Evolutionary conservation across 1,140 invertebrate genomes (phyloP), one percentile per base, ranked within the genome.

Genomic region (Acromyrmex charruanus): DNA sequence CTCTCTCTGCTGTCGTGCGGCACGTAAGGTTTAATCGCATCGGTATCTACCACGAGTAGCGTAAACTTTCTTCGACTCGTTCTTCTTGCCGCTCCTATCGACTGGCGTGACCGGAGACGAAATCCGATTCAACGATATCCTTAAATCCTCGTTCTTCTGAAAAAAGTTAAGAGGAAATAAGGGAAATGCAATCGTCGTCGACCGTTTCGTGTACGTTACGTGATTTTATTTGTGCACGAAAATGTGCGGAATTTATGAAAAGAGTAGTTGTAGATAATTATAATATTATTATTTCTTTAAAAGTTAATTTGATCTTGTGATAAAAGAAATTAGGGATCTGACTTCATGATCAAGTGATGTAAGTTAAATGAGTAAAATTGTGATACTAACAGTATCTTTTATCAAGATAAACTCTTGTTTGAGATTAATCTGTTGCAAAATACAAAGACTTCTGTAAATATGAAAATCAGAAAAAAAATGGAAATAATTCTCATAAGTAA

Each of bases 51-150:
- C 88, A 31, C 89, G 79, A 10, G 88, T 85, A 0, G 86, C 75
- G 44, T 90, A 90, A 44, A 90, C 51, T 80, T 90, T 90, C 61
- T 21, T 85, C 4, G 25, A 18, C 16, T 87, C 86, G 59, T 28
- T 71, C 72, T 85, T 74, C 25, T 39, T 74, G 5, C 16, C 3
- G 9, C 28, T 28, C 39, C 28, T 49, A 55, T 69, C 35, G 53
- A 5, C 44, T 25, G 55, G 39, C 35, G 25, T 49, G n/a, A 44
- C n/a, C 14, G 16, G 58, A 14, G 28, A 44, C 28, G 21, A 31
- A 58, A 44, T 18, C 28, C 49, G 63, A 35, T 77, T 87, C 0
- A 77, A 71, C 3, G 55, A 14, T 69, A 21, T 51, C 9, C 39
- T 89, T 0, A 51, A 59, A 16, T 18, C 12, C 44, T 49, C 18